Percentiles rank a stretch among this genome's conserved stretches.
These are phyloP conservation scores for Catalaphyllia jardinei DNA, from an alignment of 64 coral and sea anemone genomes.

Conservation along the genomic window DNA sequence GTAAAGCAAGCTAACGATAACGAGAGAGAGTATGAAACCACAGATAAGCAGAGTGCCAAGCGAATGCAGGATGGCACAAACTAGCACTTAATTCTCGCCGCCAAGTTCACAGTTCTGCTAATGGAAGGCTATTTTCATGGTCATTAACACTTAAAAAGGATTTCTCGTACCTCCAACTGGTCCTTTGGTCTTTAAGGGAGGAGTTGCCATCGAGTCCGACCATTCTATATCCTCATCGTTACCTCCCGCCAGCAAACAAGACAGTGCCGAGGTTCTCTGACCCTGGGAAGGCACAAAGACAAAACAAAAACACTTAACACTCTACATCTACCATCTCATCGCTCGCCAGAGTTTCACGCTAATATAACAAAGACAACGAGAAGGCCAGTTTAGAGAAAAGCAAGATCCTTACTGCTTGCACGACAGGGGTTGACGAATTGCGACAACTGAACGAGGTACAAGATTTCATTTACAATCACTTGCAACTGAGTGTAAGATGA, in stretches of 20 bases:
- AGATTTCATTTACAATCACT: too few species aligned
- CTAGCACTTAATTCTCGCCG: not conserved
- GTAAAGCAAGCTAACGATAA: not conserved
- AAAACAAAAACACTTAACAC: not conserved
- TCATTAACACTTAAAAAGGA: not conserved
- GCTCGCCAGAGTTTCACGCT: too few species aligned
- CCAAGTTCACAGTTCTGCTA: not conserved
- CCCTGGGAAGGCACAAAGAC: not conserved
- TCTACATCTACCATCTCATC: not conserved
- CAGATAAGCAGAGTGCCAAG: conserved; percentile 2
- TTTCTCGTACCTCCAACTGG: conserved; percentile 18
- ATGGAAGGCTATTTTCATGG: not conserved
- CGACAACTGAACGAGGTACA: too few species aligned
- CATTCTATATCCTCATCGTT: conserved; percentile 46
- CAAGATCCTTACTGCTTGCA: too few species aligned
- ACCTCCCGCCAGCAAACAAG: conserved; percentile 21
- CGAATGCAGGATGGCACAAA: not conserved
- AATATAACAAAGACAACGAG: not conserved
- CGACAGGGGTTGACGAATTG: too few species aligned
- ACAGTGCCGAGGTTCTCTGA: not conserved
- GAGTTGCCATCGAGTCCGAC: conserved; percentile 76
- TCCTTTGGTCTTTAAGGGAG: conserved; percentile 31
- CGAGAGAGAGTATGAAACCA: not conserved
- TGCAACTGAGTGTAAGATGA: too few species aligned
- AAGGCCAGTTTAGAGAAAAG: not conserved